A percentile compares a stretch with the other conserved stretches of the same genome.
Evolutionary conservation across 1,140 invertebrate genomes (phyloP).

Genomic region (Teleopsis dalmanni): DNA sequence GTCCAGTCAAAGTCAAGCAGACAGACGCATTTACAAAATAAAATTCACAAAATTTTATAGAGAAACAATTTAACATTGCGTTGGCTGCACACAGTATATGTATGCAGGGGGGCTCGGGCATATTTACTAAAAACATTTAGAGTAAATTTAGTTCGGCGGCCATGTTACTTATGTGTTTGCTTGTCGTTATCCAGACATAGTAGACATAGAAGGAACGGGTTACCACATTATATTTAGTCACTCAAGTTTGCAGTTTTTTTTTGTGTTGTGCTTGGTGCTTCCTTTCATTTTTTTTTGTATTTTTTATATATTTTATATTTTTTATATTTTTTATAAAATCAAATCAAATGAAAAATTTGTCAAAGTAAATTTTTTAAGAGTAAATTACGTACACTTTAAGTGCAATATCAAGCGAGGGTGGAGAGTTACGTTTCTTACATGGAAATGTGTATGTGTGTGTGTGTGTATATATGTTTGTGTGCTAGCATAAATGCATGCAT

Average conservation of each 20-base stretch:
- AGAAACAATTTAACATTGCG: slow-evolving; percentile 1
- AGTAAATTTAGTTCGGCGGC: neutral
- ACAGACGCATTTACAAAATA: slow-evolving; percentile 4
- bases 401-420: no score
- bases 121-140: neutral
- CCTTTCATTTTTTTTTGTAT: no score
- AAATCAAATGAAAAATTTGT: slow-evolving; percentile 9
- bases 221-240: no score
- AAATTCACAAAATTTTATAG: no score
- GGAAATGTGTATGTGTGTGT: neutral
- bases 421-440: no score
- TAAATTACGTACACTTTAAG: no score
- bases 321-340: slow-evolving; percentile 7
- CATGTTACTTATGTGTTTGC: neutral
- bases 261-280: no score
- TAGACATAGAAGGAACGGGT: no score
- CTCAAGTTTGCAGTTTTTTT: no score
- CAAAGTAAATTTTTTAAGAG: slow-evolving; percentile 8
- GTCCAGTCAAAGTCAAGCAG: slow-evolving; percentile 5
- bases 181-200: neutral
- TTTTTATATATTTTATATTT: no score
- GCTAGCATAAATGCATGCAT: neutral
- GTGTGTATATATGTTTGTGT: neutral
- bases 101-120: neutral
- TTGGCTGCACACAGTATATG: slow-evolving; percentile 1